A percentile compares a stretch with the other conserved stretches of the same genome.
Evolutionary conservation across 1,140 invertebrate genomes (phyloP).

Genomic region (Pogonognathellus flavescens): DNA sequence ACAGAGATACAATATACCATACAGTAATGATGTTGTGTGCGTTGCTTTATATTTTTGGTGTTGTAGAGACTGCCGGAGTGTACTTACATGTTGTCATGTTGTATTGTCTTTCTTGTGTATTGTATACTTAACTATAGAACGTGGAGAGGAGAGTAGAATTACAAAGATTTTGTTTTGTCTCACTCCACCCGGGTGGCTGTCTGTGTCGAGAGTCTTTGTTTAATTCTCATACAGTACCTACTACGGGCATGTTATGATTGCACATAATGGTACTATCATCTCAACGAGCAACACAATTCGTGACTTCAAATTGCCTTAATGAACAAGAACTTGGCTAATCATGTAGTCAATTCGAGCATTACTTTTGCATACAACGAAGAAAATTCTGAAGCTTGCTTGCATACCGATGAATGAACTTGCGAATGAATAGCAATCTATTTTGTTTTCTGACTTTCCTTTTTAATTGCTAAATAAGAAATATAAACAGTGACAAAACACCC

Average conservation of each 20-base stretch:
- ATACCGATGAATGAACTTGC: slow-evolving; percentile 65
- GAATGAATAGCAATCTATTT: slow-evolving; percentile 66
- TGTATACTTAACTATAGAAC: neutral
- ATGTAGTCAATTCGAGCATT: slow-evolving; percentile 61
- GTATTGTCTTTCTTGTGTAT: neutral
- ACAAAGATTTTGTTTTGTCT: neutral
- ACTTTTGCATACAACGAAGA: slow-evolving; percentile 50
- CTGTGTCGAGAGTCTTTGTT: neutral
- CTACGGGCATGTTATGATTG: neutral
- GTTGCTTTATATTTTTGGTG: neutral
- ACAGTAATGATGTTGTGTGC: neutral
- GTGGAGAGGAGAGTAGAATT: neutral
- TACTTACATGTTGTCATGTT: neutral
- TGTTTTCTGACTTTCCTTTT: slow-evolving; percentile 31
- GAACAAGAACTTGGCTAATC: slow-evolving; percentile 66
- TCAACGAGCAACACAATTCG: slow-evolving; percentile 57
- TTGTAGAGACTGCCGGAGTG: neutral
- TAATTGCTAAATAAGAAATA: neutral
- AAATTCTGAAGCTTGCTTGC: slow-evolving; percentile 66
- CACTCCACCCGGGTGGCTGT: slow-evolving; percentile 4
- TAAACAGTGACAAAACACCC: too few species aligned
- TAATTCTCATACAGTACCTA: neutral
- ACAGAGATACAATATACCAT: neutral
- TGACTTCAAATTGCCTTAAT: slow-evolving; percentile 67
- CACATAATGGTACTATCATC: slow-evolving; percentile 5